phyloP scores from a whole-genome alignment of 2,113 vertebrate species.

The Columba janthina region DNA sequence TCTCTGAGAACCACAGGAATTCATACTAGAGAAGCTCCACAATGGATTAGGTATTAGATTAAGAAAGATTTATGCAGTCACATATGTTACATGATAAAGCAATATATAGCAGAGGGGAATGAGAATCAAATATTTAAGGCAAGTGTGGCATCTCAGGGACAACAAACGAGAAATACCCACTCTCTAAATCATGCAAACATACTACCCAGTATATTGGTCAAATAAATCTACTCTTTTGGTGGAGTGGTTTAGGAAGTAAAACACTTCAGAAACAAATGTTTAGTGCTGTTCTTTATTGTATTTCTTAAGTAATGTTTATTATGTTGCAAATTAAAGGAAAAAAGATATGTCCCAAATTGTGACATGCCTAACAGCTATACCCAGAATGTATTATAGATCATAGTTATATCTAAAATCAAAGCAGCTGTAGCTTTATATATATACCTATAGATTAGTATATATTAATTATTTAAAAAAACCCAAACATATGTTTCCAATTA shows the following conservation, averaged over 20 bases:
- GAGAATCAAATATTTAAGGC: background rate
- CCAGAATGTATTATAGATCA: background rate
- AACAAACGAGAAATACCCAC: background rate
- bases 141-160: background rate
- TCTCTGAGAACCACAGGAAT: background rate
- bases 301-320: background rate
- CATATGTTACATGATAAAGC: background rate
- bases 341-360: background rate
- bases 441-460: background rate
- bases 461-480: background rate
- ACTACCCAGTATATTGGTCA: background rate
- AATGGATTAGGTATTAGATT: background rate
- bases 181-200: background rate
- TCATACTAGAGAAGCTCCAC: background rate
- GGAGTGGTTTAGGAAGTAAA: background rate
- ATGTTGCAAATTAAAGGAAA: background rate
- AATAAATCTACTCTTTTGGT: background rate
- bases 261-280: background rate
- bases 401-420: background rate
- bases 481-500: background rate
- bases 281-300: accelerated
- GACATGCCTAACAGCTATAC: background rate
- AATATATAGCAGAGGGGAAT: background rate
- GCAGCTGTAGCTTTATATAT: background rate
- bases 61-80: background rate